Percentiles rank a stretch among this genome's conserved stretches.
These are phyloP conservation scores for Hypomesus transpacificus DNA, from an alignment of 2,113 vertebrate species.

Conservation along the genomic window DNA sequence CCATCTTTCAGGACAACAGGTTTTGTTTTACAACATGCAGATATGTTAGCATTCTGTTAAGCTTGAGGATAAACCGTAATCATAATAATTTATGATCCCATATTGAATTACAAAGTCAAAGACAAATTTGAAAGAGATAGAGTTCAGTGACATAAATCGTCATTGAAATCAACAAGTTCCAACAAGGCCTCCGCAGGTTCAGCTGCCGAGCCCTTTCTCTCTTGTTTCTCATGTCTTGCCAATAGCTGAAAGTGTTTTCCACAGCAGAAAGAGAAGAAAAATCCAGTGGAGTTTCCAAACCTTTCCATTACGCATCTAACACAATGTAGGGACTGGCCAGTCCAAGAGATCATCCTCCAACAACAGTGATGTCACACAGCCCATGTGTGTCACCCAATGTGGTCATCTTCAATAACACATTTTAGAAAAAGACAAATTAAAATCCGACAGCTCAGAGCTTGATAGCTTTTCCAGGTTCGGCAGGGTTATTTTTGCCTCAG, in stretches of 20 bases:
- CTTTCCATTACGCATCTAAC: constrained; percentile 31
- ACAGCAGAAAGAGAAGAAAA: constrained; percentile 33
- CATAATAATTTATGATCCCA: background rate
- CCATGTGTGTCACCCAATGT: constrained; percentile 34
- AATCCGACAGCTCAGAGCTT: constrained; percentile 56
- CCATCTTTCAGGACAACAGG: background rate
- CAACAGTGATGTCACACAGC: constrained; percentile 17
- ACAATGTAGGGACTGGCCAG: constrained; percentile 10
- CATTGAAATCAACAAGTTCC: constrained; percentile 24
- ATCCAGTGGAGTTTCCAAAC: constrained; percentile 43
- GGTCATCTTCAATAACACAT: constrained; percentile 42
- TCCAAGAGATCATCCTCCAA: background rate
- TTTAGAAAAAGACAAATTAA: constrained; percentile 52
- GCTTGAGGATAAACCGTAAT: background rate
- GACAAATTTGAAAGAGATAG: constrained; percentile 14
- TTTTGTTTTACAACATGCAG: constrained; percentile 5
- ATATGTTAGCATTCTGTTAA: constrained; percentile 2
- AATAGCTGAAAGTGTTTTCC: constrained; percentile 35
- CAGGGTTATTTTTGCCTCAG: constrained; percentile 57
- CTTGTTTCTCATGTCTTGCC: constrained; percentile 27
- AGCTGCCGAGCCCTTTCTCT: constrained; percentile 20
- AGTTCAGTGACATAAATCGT: constrained; percentile 4
- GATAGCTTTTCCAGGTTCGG: constrained; percentile 65
- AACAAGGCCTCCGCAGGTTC: constrained; percentile 27
- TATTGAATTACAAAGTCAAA: constrained; percentile 28